phyloP scores from a whole-genome alignment of 2,888 invertebrate genomes.

The Perithous albicinctus region DNA sequence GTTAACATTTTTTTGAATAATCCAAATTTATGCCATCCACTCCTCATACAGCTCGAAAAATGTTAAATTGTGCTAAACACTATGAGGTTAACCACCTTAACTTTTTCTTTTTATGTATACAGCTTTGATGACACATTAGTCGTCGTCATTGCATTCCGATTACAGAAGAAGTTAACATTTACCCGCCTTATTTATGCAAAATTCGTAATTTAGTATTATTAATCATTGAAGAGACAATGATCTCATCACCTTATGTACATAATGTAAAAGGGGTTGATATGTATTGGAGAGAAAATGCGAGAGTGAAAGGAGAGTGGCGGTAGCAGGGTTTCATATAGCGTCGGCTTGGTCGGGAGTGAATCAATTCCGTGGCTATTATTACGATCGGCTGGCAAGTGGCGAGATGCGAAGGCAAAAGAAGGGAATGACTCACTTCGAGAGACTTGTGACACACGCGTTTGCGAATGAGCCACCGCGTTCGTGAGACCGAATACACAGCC shows the following conservation, averaged over 20 bases:
- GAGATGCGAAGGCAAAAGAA: conserved; percentile 77
- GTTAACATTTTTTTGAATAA: too few species aligned
- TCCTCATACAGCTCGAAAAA: neutral
- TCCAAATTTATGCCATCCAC: neutral
- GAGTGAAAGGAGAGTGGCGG: conserved; percentile 51
- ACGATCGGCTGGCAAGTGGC: conserved; percentile 71
- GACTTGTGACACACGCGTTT: conserved; percentile 68
- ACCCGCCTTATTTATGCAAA: neutral
- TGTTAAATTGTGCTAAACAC: neutral
- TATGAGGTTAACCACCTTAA: neutral
- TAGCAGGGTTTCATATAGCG: conserved; percentile 26
- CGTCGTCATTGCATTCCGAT: neutral
- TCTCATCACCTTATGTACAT: neutral
- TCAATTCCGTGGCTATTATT: conserved; percentile 81
- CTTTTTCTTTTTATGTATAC: neutral
- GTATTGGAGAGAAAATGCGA: conserved; percentile 12
- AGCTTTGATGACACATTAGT: neutral
- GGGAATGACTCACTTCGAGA: conserved; percentile 77
- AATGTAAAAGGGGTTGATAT: neutral
- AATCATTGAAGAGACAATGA: neutral
- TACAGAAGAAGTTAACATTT: neutral
- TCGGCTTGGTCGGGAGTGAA: conserved; percentile 69
- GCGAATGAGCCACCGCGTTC: too few species aligned
- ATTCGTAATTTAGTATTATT: neutral
- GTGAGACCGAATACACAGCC: too few species aligned